phyloP scores from a whole-genome alignment of 2,888 invertebrate genomes.

The Pocota personata region DNA sequence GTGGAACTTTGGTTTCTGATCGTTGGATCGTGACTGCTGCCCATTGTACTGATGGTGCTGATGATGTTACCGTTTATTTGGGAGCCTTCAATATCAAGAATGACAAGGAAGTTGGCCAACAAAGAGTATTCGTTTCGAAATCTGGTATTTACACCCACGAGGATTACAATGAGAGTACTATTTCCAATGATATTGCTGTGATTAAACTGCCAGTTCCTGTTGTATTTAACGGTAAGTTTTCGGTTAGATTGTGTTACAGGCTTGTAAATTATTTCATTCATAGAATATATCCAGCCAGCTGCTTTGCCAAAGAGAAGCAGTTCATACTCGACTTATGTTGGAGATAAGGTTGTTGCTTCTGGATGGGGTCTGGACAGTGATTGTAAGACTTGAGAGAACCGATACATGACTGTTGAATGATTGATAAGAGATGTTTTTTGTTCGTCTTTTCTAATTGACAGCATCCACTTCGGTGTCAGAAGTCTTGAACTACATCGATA shows the following conservation, averaged over 20 bases:
- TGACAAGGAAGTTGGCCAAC: conserved; percentile 71
- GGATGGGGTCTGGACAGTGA: conserved; percentile 79
- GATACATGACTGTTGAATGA: not conserved
- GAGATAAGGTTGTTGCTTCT: conserved; percentile 76
- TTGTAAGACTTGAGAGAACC: conserved; percentile 51
- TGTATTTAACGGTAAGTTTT: conserved; percentile 79
- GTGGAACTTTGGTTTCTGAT: conserved; percentile 76
- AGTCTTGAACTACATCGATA: conserved; percentile 75
- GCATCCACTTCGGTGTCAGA: conserved; percentile 71
- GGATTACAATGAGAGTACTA: conserved; percentile 59
- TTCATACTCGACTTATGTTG: conserved; percentile 74
- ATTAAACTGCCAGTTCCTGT: conserved; percentile 77
- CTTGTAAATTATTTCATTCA: too few relatives aligned
- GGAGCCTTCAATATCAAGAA: conserved; percentile 74
- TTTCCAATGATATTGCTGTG: conserved; percentile 77
- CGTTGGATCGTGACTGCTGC: conserved; percentile 78
- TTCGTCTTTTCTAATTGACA: too few relatives aligned
- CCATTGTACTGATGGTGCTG: conserved; percentile 74
- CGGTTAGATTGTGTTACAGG: too few relatives aligned
- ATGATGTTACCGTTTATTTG: conserved; percentile 74
- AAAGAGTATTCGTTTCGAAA: conserved; percentile 66
- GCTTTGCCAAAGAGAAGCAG: conserved; percentile 76
- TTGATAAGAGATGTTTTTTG: too few relatives aligned
- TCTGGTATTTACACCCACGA: conserved; percentile 74
- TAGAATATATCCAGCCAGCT: conserved; percentile 75